A percentile compares a stretch with the other conserved stretches of the same genome.
These are phyloP conservation scores for Hypanus sabinus DNA, from an alignment of 2,113 vertebrate genomes.

Conservation along the genomic window DNA sequence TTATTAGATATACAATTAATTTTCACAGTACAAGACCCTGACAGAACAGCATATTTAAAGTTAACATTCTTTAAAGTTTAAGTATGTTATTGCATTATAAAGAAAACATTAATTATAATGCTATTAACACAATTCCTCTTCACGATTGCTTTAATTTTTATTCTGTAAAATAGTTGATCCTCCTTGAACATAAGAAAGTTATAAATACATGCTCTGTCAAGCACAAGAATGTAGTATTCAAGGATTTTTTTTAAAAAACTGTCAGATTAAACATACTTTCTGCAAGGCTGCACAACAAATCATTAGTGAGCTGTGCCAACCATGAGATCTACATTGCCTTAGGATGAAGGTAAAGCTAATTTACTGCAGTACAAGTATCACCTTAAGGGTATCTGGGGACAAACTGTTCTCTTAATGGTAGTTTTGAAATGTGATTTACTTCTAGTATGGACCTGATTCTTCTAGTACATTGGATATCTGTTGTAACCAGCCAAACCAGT, in stretches of 20 bases:
- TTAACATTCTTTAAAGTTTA: background rate
- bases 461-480: background rate
- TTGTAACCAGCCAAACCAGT: background rate
- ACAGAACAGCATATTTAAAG: background rate
- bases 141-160: background rate
- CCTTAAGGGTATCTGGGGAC: background rate
- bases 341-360: background rate
- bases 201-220: background rate
- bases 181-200: background rate
- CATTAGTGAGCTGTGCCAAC: background rate
- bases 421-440: background rate
- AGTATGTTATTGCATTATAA: background rate
- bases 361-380: background rate
- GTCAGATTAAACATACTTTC: background rate
- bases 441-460: background rate
- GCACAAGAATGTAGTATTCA: background rate
- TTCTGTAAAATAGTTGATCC: background rate
- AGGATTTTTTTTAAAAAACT: background rate
- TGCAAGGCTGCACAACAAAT: background rate
- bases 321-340: background rate
- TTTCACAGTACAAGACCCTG: background rate
- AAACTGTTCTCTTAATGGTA: background rate
- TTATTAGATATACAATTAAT: background rate
- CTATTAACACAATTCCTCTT: background rate
- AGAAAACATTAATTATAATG: background rate